Percentiles rank a stretch among this genome's conserved stretches.
phyloP scores from a whole-genome alignment of 2,888 invertebrate genomes.

The Cyclophora albipunctata region DNA sequence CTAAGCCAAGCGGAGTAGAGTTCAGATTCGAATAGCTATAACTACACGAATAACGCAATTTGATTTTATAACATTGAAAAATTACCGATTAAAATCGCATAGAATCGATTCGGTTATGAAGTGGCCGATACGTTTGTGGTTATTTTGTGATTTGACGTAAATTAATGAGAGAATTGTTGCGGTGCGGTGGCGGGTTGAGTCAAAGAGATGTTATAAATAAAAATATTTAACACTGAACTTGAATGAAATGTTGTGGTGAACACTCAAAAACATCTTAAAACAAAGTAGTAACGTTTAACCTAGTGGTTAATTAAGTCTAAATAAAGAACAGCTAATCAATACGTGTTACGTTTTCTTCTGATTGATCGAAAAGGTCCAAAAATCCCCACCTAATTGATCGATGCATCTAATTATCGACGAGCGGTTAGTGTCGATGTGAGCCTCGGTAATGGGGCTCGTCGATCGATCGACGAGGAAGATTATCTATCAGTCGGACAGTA shows the following conservation, averaged over 20 bases:
- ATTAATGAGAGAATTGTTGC: conserved; percentile 18
- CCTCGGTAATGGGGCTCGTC: conserved; percentile 30
- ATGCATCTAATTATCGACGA: conserved; percentile 3
- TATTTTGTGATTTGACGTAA: conserved; percentile 36
- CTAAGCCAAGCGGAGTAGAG: conserved; percentile 2
- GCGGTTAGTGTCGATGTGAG: not conserved
- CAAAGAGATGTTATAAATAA: no score
- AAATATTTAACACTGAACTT: no score
- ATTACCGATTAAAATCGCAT: conserved; percentile 57
- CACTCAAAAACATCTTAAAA: no score
- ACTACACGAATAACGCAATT: no score
- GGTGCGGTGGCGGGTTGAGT: no score
- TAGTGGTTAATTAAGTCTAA: no score
- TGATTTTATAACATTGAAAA: conserved; percentile 36
- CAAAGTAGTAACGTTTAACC: no score
- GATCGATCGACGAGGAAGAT: conserved; percentile 66
- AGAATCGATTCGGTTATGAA: conserved; percentile 39
- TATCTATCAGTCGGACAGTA: conserved; percentile 70
- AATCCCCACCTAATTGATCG: conserved; percentile 4
- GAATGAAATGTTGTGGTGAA: no score
- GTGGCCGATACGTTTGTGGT: conserved; percentile 31
- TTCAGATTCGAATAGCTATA: conserved; percentile 1
- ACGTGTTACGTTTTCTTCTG: no score
- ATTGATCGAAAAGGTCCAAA: no score
- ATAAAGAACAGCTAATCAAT: no score